Base-by-base conservation (phyloP, 2,113 vertebrate genomes). In the Phalacrocorax aristotelis region DNA sequence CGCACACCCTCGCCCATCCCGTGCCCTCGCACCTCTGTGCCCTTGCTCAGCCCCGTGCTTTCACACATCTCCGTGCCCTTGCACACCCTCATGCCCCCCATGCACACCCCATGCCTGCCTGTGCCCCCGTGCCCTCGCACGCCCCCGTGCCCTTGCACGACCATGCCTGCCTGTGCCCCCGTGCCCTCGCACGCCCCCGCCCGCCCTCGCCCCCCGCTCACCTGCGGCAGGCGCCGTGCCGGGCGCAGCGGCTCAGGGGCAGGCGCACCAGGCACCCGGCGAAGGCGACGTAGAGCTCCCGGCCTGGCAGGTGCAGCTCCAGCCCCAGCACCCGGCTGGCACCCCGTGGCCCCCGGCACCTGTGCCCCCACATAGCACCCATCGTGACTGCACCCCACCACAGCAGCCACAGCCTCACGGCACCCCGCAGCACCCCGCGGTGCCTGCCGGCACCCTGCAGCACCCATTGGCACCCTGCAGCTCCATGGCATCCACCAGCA, bases 151-250 rank as follows among this genome's bases (percentile, higher is more conserved):
- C 58, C 61, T 7, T 6, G 11, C 9, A 19, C 32, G 2, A 38
- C 38, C 38, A 38, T 38, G 38, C 38, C 38, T 38, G 38, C 38
- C 38, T 38, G 38, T 38, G 38, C 38, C 38, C 38, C 38, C 10
- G 38, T 38, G 38, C 26, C 69, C 32, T 49, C 22, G 0, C 17
- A 19, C 32, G 2, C 26, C 69, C 32, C 19, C 10, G 6, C 57
- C 3, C 5, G 2, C 64, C 51, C 62, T 7, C 7, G 11, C 9
- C 64, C 10, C 62, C 42, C 16, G 30, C 97, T 20, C 95, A 96
- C 25, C 97, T 87, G 25, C 95, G 97, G 96, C 93, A 98, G 95
- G 57, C 48, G 34, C 4, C 92, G 84, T 68, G 97, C 90, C 0
- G 75, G 40, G 1, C 80, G 38, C 90, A 94, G 97, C 27, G 89